Conservation (phyloP, 2,888 invertebrate species). For the Anoplius nigerrimus region DNA sequence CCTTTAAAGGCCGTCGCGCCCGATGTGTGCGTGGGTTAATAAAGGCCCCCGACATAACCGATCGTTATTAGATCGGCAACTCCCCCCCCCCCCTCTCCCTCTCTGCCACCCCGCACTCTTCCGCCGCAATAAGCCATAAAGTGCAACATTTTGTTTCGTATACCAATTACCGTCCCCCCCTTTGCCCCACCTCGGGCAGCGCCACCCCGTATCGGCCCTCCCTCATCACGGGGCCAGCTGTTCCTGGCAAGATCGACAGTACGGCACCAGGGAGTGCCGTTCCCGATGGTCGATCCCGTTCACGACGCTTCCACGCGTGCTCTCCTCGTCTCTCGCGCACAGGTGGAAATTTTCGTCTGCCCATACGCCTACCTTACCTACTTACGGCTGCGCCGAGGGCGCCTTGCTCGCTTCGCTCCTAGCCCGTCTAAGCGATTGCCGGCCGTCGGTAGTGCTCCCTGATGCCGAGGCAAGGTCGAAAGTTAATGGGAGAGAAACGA, state of each 20-base stretch:
- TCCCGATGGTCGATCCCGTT: too few species aligned
- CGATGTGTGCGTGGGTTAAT: slow-evolving; percentile 66
- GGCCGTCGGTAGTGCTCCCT: too few species aligned
- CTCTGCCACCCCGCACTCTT: slow-evolving; percentile 52
- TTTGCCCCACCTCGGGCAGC: too few species aligned
- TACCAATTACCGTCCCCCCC: slow-evolving; percentile 64
- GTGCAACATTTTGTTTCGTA: slow-evolving; percentile 71
- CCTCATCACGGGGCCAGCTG: slow-evolving; percentile 4
- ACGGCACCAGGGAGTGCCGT: slow-evolving; percentile 3
- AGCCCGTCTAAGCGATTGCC: too few species aligned
- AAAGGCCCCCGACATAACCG: slow-evolving; percentile 71
- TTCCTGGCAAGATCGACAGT: not conserved
- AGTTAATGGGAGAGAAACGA: too few species aligned
- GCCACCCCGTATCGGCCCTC: slow-evolving; percentile 25
- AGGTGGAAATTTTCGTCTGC: not conserved
- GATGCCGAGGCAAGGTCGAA: too few species aligned
- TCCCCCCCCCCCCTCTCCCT: slow-evolving; percentile 57
- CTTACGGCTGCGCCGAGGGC: not conserved
- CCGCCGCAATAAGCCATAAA: slow-evolving; percentile 73
- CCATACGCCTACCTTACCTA: slow-evolving; percentile 3
- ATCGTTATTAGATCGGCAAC: slow-evolving; percentile 74
- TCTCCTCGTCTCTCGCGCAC: too few species aligned
- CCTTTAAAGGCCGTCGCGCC: slow-evolving; percentile 4
- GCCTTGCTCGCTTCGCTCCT: too few species aligned
- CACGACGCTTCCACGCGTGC: too few species aligned